Conservation (phyloP, 2,113 vertebrate genomes). For the Synodontis membranacea region DNA sequence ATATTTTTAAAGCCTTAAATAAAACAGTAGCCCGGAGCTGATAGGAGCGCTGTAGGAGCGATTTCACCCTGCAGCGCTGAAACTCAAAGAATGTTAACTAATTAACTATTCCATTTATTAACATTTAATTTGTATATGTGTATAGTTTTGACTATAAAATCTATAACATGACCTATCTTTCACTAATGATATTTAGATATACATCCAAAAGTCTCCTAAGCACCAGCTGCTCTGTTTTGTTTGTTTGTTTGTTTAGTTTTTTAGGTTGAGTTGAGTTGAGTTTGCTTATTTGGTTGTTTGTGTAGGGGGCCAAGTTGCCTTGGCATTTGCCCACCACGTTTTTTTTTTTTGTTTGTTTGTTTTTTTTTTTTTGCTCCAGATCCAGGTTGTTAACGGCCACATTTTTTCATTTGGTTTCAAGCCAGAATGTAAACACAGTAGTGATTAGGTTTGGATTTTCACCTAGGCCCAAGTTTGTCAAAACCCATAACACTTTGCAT, state of each 20-base stretch:
- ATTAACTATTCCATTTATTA: background rate
- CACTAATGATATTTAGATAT: background rate
- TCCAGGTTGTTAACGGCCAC: background rate
- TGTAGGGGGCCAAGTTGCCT: background rate
- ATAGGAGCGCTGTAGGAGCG: background rate
- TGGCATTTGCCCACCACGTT: background rate
- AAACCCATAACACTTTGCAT: background rate
- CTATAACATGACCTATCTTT: background rate
- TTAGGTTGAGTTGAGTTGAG: too few species aligned
- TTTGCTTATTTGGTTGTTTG: background rate
- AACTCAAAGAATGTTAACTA: background rate
- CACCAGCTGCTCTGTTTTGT: background rate
- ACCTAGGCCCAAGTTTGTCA: background rate
- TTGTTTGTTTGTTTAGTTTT: background rate
- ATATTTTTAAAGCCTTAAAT: conserved; percentile 10
- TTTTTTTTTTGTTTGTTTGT: too few species aligned
- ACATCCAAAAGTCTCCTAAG: background rate
- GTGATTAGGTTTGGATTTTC: background rate
- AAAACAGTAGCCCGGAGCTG: background rate
- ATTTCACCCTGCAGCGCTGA: background rate
- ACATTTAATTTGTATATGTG: background rate
- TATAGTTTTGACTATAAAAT: background rate
- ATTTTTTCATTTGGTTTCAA: background rate
- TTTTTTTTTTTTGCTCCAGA: background rate
- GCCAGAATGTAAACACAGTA: background rate